Conservation (phyloP, 2,888 invertebrate species). For the Podotricha telesiphe region DNA sequence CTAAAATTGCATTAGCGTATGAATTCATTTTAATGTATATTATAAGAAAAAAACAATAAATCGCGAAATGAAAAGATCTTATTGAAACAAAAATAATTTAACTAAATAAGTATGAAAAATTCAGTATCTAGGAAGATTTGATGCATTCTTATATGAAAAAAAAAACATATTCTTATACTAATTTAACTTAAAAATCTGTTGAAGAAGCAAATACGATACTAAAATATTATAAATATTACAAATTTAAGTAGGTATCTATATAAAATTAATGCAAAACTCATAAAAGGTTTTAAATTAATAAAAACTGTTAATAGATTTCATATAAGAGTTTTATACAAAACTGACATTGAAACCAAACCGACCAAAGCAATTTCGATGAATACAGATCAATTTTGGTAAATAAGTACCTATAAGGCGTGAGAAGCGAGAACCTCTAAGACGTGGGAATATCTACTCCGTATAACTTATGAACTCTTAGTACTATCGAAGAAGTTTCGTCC, state of each 20-base stretch:
- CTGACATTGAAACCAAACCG: background rate
- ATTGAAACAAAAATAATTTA: too few relatives aligned
- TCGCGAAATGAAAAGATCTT: too few relatives aligned
- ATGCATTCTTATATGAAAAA: too few relatives aligned
- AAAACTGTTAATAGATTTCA: background rate
- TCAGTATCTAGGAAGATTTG: too few relatives aligned
- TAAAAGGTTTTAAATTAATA: background rate
- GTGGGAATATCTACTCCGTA: conserved; percentile 48
- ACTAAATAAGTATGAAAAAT: too few relatives aligned
- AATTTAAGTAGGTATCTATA: too few relatives aligned
- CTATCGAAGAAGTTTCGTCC: conserved; percentile 78
- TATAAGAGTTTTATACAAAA: background rate
- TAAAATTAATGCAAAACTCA: background rate
- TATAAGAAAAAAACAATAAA: too few relatives aligned
- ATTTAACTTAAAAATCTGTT: background rate
- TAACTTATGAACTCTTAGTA: conserved; percentile 70
- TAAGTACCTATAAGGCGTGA: conserved; percentile 47
- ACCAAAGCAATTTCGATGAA: conserved; percentile 11
- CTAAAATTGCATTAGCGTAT: too few relatives aligned
- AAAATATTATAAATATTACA: background rate
- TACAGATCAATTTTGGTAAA: conserved; percentile 18
- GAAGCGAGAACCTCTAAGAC: conserved; percentile 52
- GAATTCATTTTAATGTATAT: too few relatives aligned
- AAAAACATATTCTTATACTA: too few relatives aligned
- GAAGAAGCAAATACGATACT: background rate